Evolutionary conservation across 2,797 vertebrate species (phyloP).

Genomic region (Betta splendens): DNA sequence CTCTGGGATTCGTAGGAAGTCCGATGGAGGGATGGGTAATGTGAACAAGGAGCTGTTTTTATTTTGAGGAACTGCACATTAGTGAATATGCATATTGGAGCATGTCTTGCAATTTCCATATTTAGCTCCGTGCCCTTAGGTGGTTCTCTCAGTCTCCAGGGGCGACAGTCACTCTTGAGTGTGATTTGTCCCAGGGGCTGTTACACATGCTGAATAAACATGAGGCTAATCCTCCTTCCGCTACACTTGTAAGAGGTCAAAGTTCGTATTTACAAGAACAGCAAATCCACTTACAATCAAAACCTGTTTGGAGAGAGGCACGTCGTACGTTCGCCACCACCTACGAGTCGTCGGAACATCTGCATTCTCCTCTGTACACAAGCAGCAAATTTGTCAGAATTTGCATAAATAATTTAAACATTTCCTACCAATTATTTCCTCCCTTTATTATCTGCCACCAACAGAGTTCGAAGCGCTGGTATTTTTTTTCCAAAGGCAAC

Average conservation of each 20-base stretch:
- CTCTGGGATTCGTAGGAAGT: conserved; percentile 43
- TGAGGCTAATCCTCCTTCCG: conserved; percentile 74
- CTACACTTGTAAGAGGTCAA: conserved; percentile 76
- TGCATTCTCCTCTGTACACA: neutral
- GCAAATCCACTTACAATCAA: conserved; percentile 74
- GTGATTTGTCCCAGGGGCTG: conserved; percentile 78
- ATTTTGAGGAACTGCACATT: conserved; percentile 55
- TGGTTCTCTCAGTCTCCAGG: conserved; percentile 69
- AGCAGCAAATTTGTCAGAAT: conserved; percentile 7
- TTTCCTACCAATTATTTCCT: neutral
- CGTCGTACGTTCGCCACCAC: conserved; percentile 3
- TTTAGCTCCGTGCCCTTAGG: conserved; percentile 74
- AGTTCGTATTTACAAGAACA: conserved; percentile 74
- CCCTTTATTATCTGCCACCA: neutral
- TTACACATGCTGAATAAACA: conserved; percentile 77
- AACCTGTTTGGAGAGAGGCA: conserved; percentile 50
- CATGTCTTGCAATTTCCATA: conserved; percentile 74
- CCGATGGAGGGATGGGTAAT: conserved; percentile 1
- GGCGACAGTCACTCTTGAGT: conserved; percentile 72
- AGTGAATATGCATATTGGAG: conserved; percentile 69
- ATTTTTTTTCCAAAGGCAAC: too few relatives aligned
- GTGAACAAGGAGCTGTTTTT: conserved; percentile 43
- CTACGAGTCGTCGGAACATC: neutral
- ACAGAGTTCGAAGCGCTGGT: neutral
- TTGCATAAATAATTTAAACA: neutral